Evolutionary conservation across 2,113 vertebrate species (phyloP).

Genomic region (Theropithecus gelada): DNA sequence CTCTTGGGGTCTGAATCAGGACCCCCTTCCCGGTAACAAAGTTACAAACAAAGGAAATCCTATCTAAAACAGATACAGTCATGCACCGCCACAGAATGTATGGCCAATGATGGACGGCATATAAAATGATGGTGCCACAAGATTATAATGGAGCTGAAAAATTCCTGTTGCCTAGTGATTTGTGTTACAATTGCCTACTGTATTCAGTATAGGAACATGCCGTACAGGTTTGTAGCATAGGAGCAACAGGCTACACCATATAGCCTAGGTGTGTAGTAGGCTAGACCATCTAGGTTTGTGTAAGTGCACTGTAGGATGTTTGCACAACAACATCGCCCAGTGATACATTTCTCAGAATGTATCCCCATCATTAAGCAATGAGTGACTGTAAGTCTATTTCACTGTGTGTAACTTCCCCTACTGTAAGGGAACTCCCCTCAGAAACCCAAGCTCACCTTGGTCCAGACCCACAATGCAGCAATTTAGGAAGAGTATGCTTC

Average conservation of each 20-base stretch:
- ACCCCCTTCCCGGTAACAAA: too few species aligned
- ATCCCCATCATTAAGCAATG: background rate
- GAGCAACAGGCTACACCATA: background rate
- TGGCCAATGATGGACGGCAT: background rate
- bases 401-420: rapidly evolving
- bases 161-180: background rate
- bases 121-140: background rate
- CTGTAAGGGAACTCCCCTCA: too few species aligned
- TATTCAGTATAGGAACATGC: background rate
- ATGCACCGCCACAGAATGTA: background rate
- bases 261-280: background rate
- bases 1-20: too few species aligned
- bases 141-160: background rate
- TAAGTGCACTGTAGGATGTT: background rate
- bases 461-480: rapidly evolving
- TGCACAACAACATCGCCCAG: background rate
- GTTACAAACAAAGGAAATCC: background rate
- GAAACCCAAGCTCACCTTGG: too few species aligned
- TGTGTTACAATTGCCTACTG: background rate
- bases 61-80: background rate
- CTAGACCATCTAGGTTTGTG: background rate
- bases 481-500: rapidly evolving
- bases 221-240: background rate
- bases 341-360: background rate
- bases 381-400: background rate